phyloP scores from a whole-genome alignment of 2,113 vertebrate species.

The Pteropus alecto region DNA sequence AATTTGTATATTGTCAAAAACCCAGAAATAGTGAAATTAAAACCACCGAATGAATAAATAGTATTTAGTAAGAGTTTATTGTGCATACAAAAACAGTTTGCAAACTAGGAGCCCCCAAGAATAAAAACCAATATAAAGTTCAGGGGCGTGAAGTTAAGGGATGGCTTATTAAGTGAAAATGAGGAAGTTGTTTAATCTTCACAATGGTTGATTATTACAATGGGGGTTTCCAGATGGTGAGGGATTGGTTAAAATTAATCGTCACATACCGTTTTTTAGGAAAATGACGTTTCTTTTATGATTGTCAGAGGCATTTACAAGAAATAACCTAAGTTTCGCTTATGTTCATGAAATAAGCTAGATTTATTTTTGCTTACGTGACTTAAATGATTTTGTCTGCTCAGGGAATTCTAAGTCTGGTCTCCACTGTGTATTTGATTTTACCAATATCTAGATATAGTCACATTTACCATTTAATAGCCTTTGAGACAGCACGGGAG shows the following conservation, averaged over 20 bases:
- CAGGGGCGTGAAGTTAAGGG: not conserved
- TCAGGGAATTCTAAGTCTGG: not conserved
- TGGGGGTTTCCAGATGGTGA: not conserved
- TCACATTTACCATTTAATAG: slow-evolving; percentile 36
- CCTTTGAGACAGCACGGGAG: not conserved
- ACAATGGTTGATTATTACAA: not conserved
- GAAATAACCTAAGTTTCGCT: not conserved
- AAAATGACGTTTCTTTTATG: not conserved
- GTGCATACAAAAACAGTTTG: not conserved
- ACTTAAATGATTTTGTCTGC: slow-evolving; percentile 18
- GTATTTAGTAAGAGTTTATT: not conserved
- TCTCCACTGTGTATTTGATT: slow-evolving; percentile 23
- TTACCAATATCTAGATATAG: slow-evolving; percentile 6
- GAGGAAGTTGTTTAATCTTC: not conserved
- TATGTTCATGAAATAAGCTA: slow-evolving; percentile 10
- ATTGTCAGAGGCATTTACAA: slow-evolving; percentile 12
- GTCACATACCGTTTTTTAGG: not conserved
- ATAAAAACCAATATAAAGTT: not conserved
- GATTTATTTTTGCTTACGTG: not conserved
- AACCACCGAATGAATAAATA: not conserved
- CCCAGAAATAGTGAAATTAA: not conserved
- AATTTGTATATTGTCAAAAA: not conserved
- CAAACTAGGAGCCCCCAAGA: not conserved
- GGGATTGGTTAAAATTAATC: not conserved
- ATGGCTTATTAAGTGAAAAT: not conserved